Evolutionary conservation across 2,888 invertebrate species (phyloP).

Genomic region (Heliconius erato): DNA sequence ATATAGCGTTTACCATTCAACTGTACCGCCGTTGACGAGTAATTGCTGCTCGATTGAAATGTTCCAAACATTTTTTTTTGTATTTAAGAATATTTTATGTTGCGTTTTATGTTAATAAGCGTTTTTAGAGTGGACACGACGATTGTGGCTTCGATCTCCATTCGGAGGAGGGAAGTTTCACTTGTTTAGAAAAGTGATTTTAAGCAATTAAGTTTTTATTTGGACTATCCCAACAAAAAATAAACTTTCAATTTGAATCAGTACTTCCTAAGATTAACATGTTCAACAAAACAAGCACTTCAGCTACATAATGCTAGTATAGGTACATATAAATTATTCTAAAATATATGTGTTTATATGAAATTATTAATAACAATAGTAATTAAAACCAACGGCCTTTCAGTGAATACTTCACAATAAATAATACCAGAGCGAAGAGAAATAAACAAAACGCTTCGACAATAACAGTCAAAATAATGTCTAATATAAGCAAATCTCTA

Average conservation of each 20-base stretch:
- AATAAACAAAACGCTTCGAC: conserved; percentile 33
- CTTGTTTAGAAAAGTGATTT: too few species aligned
- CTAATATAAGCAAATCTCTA: conserved; percentile 58
- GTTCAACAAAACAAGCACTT: too few species aligned
- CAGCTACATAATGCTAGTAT: too few species aligned
- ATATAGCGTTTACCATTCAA: conserved; percentile 82
- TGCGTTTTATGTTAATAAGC: conserved; percentile 15
- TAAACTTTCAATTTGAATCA: too few species aligned
- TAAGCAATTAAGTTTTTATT: too few species aligned
- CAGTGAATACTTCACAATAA: background rate
- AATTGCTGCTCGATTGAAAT: conserved; percentile 82
- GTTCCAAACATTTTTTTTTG: conserved; percentile 56
- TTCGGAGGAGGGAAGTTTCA: background rate
- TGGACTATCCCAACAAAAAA: too few species aligned
- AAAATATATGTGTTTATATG: too few species aligned
- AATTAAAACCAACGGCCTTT: background rate
- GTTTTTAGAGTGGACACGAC: background rate
- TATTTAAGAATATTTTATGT: conserved; percentile 31
- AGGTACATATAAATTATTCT: too few species aligned
- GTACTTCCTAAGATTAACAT: too few species aligned
- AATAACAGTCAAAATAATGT: conserved; percentile 43
- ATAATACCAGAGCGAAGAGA: background rate
- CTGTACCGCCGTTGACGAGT: conserved; percentile 84
- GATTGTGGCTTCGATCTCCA: background rate
- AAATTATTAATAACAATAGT: too few species aligned